phyloP scores from a whole-genome alignment of 2,113 vertebrate genomes.

The Acrocephalus arundinaceus region DNA sequence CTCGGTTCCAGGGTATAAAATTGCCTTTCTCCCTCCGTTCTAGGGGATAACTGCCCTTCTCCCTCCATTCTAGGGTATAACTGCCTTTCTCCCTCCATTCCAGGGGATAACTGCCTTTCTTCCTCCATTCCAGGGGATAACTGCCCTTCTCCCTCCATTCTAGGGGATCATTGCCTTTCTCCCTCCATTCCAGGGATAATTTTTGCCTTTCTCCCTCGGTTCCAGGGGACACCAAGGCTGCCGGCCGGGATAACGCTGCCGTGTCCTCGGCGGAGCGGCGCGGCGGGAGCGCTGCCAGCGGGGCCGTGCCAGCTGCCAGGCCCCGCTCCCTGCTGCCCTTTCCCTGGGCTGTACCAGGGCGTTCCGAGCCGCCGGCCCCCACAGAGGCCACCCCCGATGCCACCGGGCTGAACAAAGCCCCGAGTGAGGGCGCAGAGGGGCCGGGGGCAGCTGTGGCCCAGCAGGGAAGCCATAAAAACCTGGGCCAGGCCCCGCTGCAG shows the following conservation, averaged over 20 bases:
- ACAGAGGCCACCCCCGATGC: slow-evolving; percentile 10
- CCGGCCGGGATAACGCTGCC: slow-evolving; percentile 60
- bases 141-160: too few relatives aligned
- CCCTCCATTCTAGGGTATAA: too few relatives aligned
- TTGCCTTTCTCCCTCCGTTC: too few relatives aligned
- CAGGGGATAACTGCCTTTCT: too few relatives aligned
- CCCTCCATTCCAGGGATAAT: too few relatives aligned
- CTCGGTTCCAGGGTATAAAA: background rate
- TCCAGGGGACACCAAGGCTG: slow-evolving; percentile 15
- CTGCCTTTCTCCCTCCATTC: too few relatives aligned
- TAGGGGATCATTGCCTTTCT: too few relatives aligned
- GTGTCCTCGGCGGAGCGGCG: slow-evolving; percentile 60
- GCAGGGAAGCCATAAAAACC: background rate
- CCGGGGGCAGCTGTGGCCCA: background rate
- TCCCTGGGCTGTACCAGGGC: slow-evolving; percentile 75
- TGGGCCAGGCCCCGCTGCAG: background rate
- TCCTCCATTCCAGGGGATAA: too few relatives aligned
- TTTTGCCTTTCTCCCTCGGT: too few relatives aligned
- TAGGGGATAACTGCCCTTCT: too few relatives aligned
- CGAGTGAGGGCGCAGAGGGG: slow-evolving; percentile 2
- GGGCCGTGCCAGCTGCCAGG: slow-evolving; percentile 58
- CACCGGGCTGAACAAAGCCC: slow-evolving; percentile 42
- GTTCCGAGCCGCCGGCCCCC: slow-evolving; percentile 52
- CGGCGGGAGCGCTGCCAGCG: slow-evolving; percentile 61
- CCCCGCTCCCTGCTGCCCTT: slow-evolving; percentile 66